Base-by-base conservation (phyloP, 2,113 vertebrate species). In the Accipiter cooperii region DNA sequence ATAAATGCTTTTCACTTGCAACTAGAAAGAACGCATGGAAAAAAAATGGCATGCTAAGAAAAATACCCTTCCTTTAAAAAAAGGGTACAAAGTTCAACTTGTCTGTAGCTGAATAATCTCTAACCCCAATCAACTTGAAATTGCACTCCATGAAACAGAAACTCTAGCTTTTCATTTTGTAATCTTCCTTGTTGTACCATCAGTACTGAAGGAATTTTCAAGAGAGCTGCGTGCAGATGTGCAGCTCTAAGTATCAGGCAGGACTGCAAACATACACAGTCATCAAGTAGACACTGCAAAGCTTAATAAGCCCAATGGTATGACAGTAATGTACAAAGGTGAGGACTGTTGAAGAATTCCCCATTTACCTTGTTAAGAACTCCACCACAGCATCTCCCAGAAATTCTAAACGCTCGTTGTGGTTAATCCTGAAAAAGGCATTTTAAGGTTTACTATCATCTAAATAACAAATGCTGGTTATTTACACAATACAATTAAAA, bases 351-450 rank as follows among this genome's bases (percentile, higher is more conserved):
- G 85, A 90, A 94, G 42, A 77, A 90, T 84, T 69, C 54, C 70
- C 40, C 33, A 66, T 98, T 98, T 98, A 99, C 99, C 99, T 99
- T 66, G 99, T 99, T 97, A 99, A 98, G 98, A 99, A 99, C 97
- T 99, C 99, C 68, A 99, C 99, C n/a, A 99, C 99, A 17, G 99
- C 99, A 84, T 99, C 99, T n/a, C 99, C 99, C 87, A 99, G 98
- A 98, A 99, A 99, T 98, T 99, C 99, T 97, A 99, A 97, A 26
- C 99, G 98, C 89, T 99, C 99, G 10, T 99, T 99, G 97, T 99
- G 99, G 98, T 99, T 99, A 98, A 99, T 99, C 97, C 99, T 99
- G 93, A 19, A 87, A 95, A 73, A 81, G 40, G 78, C 76, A 97
- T 89, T 76, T 42, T 68, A 90, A 97, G 79, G 55, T 87, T 84